Evolutionary conservation across 2,113 vertebrate genomes (phyloP), one percentile per base, ranked within the genome.

Genomic region (Xenopus laevis): DNA sequence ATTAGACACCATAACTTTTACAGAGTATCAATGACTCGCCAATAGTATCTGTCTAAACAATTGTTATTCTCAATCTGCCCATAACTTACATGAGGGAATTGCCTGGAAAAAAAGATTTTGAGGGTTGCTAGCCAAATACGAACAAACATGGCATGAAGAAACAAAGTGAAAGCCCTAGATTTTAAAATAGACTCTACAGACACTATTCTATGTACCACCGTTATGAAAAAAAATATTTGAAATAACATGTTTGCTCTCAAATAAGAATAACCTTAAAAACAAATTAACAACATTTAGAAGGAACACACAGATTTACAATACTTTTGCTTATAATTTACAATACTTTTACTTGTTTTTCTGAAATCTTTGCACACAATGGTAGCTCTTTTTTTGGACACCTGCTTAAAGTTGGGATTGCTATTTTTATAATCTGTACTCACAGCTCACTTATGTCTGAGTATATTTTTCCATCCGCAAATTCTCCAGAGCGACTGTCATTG

Each of bases 391-490:
- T 7, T 16, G 52, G 13, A 15, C n/a, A 3, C 52, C 52, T n/a
- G 52, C 52, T 16, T 10, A 55, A 9, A 53, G 71, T 47, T 57
- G 47, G 18, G 50, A 23, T 7, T 59, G 65, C 44, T 60, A 67
- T 60, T 60, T 67, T 50, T 74, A 16, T 52, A 53, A 65, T 27
- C 30, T 10, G 30, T 21, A 20, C 15, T 74, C 63, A 74, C 27
- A n/a, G 40, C 18, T 8, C 30, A 45, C 33, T 45, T 23, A 57
- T 45, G 47, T 18, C 23, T 27, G 23, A 27, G 4, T 27, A 17
- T 60, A 62, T 68, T 62, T 74, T 75, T 75, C 72, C 72, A 16
- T 7, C 52, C 52, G 27, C 65, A 59, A 17, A 68, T 68, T 46
- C 44, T n/a, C n/a, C 13, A 13, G 13, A 13, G 23, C 20, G 45